Base-by-base conservation (phyloP, 2,888 invertebrate genomes). In the Pristionchus japonicus region DNA sequence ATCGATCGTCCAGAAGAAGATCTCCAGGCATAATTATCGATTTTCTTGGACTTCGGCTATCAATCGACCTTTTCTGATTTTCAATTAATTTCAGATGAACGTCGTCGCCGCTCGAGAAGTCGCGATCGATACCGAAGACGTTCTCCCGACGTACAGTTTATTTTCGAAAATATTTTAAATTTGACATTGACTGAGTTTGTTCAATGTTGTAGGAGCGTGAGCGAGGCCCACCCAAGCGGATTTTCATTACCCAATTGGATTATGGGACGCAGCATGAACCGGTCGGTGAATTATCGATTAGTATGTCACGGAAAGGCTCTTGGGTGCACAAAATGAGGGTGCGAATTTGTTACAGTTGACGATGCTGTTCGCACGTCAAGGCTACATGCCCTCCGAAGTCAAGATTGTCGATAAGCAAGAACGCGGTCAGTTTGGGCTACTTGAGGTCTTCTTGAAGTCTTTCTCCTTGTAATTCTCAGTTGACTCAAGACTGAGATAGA, bases 101-200 rank as follows among this genome's bases (percentile, higher is more conserved):
- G 77, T 27, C 85, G 85, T 47, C 70, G 86, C 70, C 86, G 86
- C 15, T 86, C 86, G 23, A 67, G 86, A 49, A 86, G 86, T 47
- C 86, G 86, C 31, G 86, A 86, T 34, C 67, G 86, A 23, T 86
- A 67, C 49, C 6, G 86, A 17, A 43, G 70, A n/a, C 86, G 86
- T 17, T 70, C 86, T 43, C 57, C 86, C 34, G n/a, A 70, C 34
- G 86, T 86, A 86, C 70, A 70, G 49, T 49, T 37, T 86, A 40
- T 34, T 49, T 86, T 47, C 70, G 43, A 80, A 47, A 43, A 77
- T 77, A 37, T 37, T 37, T 40, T 37, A 20, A 20, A 34, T 49
- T 84, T 27, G 40, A 17, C 40, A n/a, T n/a, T 31, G 43, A 27
- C 43, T 52, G 15, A 64, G 40, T 85, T 85, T 64, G 67, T 70